Evolutionary conservation across 1,140 invertebrate genomes (phyloP), one percentile per base, ranked within the genome.

Genomic region (Myzus persicae): DNA sequence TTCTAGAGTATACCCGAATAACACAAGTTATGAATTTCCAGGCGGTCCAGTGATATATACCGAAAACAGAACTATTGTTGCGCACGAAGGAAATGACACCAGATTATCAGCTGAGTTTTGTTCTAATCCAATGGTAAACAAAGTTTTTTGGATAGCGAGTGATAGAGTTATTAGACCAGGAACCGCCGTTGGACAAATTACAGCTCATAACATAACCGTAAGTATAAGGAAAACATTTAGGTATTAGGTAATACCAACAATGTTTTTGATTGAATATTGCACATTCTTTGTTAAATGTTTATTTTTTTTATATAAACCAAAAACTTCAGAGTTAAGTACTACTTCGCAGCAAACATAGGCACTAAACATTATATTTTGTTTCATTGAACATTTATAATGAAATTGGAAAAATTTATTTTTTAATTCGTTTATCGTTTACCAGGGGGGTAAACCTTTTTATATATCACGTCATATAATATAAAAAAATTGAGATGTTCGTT

Each of bases 21-120:
- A 76, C 54, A 26, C 54, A 54, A 67, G 76, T 87, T 93, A 48
- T 24, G 9, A 11, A 42, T 91, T 95, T 95, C 5, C 95, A 96
- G 96, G 96, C 85, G 95, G 95, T 88, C 96, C 96, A 38, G 95
- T 96, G 94, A 95, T 96, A 46, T 95, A 96, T 93, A 96, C 96
- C 18, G 95, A 95, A 36, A 96, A 95, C 93, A 95, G 95, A 90
- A 96, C 95, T 6, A 94, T 96, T 93, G 96, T 95, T 93, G 96
- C 96, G 5, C 95, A 96, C 87, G 95, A 96, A 89, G 96, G 96
- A 6, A 95, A 96, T 81, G 94, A 95, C 1, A 94, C 96, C 82
- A 95, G 95, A 89, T 94, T 97, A 3, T 95, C 95, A 48, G 96
- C 96, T 7, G 96, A 96, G 94, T 96, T 96, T 94, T 97, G 96